Evolutionary conservation across 2,113 vertebrate genomes (phyloP).

Genomic region (Percina caprodes): DNA sequence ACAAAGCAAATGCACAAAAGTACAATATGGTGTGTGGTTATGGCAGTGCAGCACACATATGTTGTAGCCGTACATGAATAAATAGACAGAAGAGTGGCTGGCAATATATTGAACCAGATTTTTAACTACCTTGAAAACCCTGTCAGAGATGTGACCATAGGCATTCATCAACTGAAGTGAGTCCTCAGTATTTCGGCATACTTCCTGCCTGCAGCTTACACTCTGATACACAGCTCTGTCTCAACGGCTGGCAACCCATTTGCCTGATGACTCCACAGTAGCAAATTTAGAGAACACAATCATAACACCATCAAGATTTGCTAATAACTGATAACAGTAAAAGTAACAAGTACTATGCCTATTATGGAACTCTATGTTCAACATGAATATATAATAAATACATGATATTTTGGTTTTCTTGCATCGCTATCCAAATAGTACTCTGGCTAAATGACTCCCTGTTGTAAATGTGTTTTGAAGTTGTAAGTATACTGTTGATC

Average conservation of each 20-base stretch:
- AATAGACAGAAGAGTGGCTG: conserved; percentile 33
- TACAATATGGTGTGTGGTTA: conserved; percentile 24
- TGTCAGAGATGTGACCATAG: conserved; percentile 26
- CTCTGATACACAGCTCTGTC: conserved; percentile 34
- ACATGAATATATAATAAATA: too few relatives aligned
- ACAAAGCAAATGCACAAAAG: conserved; percentile 63
- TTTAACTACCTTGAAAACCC: conserved; percentile 49
- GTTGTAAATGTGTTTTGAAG: background rate
- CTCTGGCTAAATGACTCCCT: background rate
- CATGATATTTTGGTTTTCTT: background rate
- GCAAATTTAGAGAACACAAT: conserved; percentile 48
- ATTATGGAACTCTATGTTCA: conserved; percentile 2
- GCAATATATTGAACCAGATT: conserved; percentile 38
- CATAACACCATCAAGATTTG: conserved; percentile 29
- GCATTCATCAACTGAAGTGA: conserved; percentile 68
- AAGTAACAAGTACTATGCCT: background rate
- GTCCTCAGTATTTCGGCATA: conserved; percentile 48
- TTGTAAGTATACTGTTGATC: background rate
- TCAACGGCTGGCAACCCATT: conserved; percentile 26
- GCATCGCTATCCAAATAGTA: background rate
- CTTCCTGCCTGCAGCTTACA: conserved; percentile 58
- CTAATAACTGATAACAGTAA: background rate
- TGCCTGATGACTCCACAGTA: conserved; percentile 47
- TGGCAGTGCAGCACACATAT: conserved; percentile 22
- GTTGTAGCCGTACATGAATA: conserved; percentile 9